Percentiles rank a stretch among this genome's conserved stretches.
These are phyloP conservation scores for Thereva unica DNA, from an alignment of 2,888 invertebrate genomes.

Conservation along the genomic window DNA sequence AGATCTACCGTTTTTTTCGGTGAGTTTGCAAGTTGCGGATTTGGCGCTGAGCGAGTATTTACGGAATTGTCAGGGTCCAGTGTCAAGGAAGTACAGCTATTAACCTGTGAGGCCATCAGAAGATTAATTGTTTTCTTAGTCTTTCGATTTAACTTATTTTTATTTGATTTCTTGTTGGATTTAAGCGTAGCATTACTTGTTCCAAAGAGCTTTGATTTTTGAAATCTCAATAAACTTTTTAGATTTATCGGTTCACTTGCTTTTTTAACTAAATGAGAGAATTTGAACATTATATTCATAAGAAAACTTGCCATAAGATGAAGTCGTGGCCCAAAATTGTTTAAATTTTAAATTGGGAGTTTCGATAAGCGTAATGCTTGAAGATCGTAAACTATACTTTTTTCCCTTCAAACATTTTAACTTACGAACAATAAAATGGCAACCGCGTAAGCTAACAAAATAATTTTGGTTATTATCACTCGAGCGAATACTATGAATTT, in stretches of 20 bases:
- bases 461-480: background rate
- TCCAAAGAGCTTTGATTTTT: background rate
- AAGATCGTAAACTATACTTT: background rate
- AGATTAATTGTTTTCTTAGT: background rate
- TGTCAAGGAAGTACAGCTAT: background rate
- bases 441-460: background rate
- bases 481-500: too few relatives aligned
- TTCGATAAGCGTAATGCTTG: too few relatives aligned
- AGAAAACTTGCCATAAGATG: too few relatives aligned
- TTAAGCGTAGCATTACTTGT: constrained; percentile 1
- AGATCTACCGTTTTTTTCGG: constrained; percentile 13
- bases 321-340: too few relatives aligned
- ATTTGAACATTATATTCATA: constrained; percentile 14
- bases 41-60: background rate
- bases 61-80: too few relatives aligned
- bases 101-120: constrained; percentile 8
- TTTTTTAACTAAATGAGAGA: background rate
- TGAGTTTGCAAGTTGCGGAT: background rate
- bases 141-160: background rate
- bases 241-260: background rate
- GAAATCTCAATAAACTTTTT: background rate
- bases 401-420: background rate
- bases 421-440: constrained; percentile 1
- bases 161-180: constrained; percentile 7
- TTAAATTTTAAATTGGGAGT: too few relatives aligned